These are phyloP conservation scores for Leptopterna dolabrata DNA, from an alignment of 2,888 invertebrate species.

Conservation along the genomic window DNA sequence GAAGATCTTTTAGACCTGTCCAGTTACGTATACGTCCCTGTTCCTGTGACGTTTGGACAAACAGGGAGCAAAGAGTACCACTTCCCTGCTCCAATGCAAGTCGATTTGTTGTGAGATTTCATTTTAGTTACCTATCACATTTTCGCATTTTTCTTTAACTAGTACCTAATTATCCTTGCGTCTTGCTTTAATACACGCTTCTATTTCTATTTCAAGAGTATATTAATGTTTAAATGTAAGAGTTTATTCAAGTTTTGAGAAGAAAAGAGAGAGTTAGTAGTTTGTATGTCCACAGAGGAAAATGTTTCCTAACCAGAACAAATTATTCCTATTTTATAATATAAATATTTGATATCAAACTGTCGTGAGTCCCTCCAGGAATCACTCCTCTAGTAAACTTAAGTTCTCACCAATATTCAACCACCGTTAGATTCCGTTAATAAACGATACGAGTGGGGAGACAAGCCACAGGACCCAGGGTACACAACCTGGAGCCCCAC, in stretches of 20 bases:
- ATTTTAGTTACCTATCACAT: slow-evolving; percentile 6
- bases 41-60: slow-evolving; percentile 5
- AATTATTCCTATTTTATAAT: slow-evolving; percentile 10
- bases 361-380: too few relatives aligned
- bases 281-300: background rate
- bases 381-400: too few relatives aligned
- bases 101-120: slow-evolving; percentile 21
- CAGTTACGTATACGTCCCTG: slow-evolving; percentile 12
- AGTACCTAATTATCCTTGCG: background rate
- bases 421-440: too few relatives aligned
- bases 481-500: too few relatives aligned
- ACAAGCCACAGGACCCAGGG: too few relatives aligned
- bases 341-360: background rate
- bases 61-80: slow-evolving; percentile 10
- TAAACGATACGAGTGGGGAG: too few relatives aligned
- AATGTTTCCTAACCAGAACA: background rate
- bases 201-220: slow-evolving; percentile 21
- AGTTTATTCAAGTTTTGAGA: slow-evolving; percentile 27
- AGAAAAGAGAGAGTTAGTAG: slow-evolving; percentile 11
- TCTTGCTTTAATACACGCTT: slow-evolving; percentile 10
- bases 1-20: slow-evolving; percentile 29
- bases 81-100: slow-evolving; percentile 5
- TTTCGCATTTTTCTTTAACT: slow-evolving; percentile 9
- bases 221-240: slow-evolving; percentile 25
- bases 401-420: too few relatives aligned